Conservation (phyloP, 2,797 vertebrate species). For the Catamblyrhynchus diadema region DNA sequence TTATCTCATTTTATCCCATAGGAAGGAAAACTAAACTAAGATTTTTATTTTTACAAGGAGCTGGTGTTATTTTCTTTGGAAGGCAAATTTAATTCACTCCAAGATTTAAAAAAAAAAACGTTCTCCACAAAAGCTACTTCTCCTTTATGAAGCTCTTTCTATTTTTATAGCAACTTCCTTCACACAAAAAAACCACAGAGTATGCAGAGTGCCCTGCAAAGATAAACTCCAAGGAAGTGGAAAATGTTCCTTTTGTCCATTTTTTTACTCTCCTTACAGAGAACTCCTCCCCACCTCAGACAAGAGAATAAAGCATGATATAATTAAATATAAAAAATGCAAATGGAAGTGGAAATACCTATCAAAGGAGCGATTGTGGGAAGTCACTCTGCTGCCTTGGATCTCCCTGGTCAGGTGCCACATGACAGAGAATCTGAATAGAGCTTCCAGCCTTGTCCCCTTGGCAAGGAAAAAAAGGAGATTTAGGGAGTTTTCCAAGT, state of each 20-base stretch:
- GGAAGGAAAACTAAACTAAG: background rate
- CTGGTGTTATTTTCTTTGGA: background rate
- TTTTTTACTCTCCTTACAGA: background rate
- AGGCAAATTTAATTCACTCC: background rate
- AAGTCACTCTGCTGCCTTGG: conserved; percentile 86
- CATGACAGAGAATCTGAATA: conserved; percentile 92
- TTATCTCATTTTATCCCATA: background rate
- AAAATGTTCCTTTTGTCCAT: background rate
- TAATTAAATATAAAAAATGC: background rate
- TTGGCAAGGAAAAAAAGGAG: conserved; percentile 29
- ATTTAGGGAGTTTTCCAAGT: background rate
- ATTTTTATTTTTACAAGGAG: background rate
- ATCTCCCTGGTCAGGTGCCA: conserved; percentile 98
- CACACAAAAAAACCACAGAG: background rate
- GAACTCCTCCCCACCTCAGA: background rate
- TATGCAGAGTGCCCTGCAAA: background rate
- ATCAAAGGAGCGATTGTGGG: conserved; percentile 92
- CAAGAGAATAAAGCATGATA: background rate
- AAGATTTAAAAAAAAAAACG: background rate
- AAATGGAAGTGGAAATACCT: conserved; percentile 76
- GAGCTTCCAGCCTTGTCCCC: conserved; percentile 88
- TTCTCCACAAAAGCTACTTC: background rate
- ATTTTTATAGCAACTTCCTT: background rate
- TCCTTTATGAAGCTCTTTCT: background rate
- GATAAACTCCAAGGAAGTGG: background rate